Percentiles rank a stretch among this genome's conserved stretches.
phyloP scores from a whole-genome alignment of 92 coral and sea anemone species.

The Palythoa grandis region DNA sequence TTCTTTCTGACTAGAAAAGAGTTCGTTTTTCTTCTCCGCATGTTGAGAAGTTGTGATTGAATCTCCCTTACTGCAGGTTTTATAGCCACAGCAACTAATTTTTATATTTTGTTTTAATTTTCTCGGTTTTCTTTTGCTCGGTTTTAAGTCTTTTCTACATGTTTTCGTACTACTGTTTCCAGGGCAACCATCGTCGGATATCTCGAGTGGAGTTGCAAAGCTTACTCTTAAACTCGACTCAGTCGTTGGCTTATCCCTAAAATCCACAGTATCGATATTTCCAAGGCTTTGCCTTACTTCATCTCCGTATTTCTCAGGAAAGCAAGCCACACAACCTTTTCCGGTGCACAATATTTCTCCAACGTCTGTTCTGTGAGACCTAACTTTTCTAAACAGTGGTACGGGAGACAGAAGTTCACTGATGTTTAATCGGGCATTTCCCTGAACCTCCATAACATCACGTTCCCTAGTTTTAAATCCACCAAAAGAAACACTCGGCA shows the following conservation, averaged over 20 bases:
- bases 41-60: not conserved
- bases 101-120: not conserved
- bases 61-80: conserved; percentile 7
- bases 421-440: conserved; percentile 14
- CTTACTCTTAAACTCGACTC: conserved; percentile 49
- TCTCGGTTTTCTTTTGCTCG: not conserved
- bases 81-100: not conserved
- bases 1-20: not conserved
- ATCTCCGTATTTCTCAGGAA: conserved; percentile 62
- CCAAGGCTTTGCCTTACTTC: conserved; percentile 60
- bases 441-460: conserved; percentile 5
- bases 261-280: conserved; percentile 72
- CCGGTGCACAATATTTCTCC: conserved; percentile 87
- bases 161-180: conserved; percentile 40
- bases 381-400: conserved; percentile 64
- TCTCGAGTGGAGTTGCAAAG: conserved; percentile 50
- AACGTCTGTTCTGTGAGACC: conserved; percentile 65
- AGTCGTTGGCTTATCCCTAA: conserved; percentile 41
- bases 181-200: conserved; percentile 57
- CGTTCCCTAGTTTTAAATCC: not conserved
- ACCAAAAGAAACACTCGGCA: not conserved
- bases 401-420: conserved; percentile 58
- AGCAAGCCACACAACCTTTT: conserved; percentile 82
- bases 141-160: not conserved
- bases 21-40: not conserved